Base-by-base conservation (phyloP, 92 coral and sea anemone species). In the Metridium senile region DNA sequence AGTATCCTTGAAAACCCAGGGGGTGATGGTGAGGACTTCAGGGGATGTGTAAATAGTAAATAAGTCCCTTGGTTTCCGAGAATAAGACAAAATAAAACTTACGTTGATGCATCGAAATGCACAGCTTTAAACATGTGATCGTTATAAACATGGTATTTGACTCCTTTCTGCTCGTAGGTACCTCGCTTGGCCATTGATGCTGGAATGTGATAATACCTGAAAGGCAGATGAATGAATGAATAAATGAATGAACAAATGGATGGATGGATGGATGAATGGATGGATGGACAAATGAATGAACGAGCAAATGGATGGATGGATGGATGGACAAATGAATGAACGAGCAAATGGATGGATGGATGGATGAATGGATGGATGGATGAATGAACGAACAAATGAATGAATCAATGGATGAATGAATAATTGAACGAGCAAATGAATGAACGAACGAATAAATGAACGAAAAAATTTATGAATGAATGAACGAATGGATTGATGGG, bases 51-150 rank as follows among this genome's bases (percentile, higher is more conserved):
- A n/a, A n/a, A n/a, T n/a, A n/a, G n/a, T n/a, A n/a, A n/a, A n/a
- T n/a, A n/a, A n/a, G n/a, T n/a, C n/a, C n/a, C n/a, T n/a, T n/a
- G n/a, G n/a, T n/a, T n/a, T n/a, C n/a, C n/a, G 61, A 54, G n/a
- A 54, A 10, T 19, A 18, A 23, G 32, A 2, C 66, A 59, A 10
- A 2, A 19, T 3, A 4, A 1, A 39, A 68, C 83, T 67, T 58
- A 78, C 83, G 83, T 78, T 11, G 65, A 22, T 31, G 59, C 30
- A 20, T 70, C 83, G 29, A 91, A 86, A 77, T 93, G 98, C 18
- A 82, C 87, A n/a, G 97, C 98, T 13, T 47, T 74, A 54, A 93
- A 93, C 71, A 88, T 80, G 88, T 91, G 98, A 58, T 91, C 92
- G 67, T 93, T 93, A 85, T 89, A 93, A 74, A 93, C 88, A 64